phyloP scores from a whole-genome alignment of 2,888 invertebrate genomes.

The Sialis fuliginosa region DNA sequence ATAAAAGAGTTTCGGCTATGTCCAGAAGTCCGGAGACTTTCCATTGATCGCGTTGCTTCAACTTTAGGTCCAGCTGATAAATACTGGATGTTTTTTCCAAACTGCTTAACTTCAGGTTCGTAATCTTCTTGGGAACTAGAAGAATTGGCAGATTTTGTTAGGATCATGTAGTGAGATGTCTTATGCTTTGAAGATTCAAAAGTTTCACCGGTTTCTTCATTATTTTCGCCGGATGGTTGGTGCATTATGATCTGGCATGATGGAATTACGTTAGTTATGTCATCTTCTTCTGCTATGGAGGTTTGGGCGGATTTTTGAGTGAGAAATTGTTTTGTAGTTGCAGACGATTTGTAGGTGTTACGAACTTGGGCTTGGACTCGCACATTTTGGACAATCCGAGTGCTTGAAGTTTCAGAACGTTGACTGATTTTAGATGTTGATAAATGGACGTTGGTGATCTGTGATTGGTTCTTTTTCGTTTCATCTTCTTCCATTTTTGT shows the following conservation, averaged over 20 bases:
- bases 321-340: conserved; percentile 7
- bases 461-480: conserved; percentile 7
- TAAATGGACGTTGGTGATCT: conserved; percentile 6
- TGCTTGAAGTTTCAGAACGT: conserved; percentile 9
- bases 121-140: conserved; percentile 55
- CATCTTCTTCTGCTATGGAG: conserved; percentile 12
- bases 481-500: conserved; percentile 14
- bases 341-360: conserved; percentile 8
- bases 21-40: conserved; percentile 39
- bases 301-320: conserved; percentile 7
- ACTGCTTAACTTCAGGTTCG: conserved; percentile 35
- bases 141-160: conserved; percentile 27
- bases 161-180: conserved; percentile 16
- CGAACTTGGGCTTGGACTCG: conserved; percentile 10
- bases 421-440: conserved; percentile 2
- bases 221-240: conserved; percentile 37
- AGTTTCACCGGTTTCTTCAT: conserved; percentile 31
- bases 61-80: conserved; percentile 30
- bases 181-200: conserved; percentile 13
- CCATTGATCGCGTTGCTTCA: conserved; percentile 51
- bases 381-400: conserved; percentile 10
- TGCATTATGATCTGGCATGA: conserved; percentile 28
- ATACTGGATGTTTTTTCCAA: conserved; percentile 30
- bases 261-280: conserved; percentile 15
- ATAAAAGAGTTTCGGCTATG: conserved; percentile 43